Evolutionary conservation across 1,140 invertebrate species (phyloP).

Genomic region (Streblospio benedicti): DNA sequence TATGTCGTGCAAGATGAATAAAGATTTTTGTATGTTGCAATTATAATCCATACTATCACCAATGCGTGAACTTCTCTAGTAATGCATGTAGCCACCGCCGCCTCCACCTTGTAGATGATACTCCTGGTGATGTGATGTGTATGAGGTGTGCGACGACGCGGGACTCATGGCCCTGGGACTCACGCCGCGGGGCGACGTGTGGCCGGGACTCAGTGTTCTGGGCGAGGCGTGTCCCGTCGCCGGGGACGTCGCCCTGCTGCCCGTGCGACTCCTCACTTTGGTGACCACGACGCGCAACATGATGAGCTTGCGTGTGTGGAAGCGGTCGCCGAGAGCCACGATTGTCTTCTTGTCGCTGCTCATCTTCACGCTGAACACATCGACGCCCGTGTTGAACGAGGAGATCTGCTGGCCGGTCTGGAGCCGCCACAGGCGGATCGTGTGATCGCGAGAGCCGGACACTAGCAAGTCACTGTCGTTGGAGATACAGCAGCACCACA

Average conservation of each 20-base stretch:
- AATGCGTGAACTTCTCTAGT: no score
- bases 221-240: no score
- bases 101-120: no score
- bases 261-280: slow-evolving; percentile 32
- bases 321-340: slow-evolving; percentile 47
- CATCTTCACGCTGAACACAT: slow-evolving; percentile 44
- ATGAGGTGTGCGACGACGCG: no score
- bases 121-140: no score
- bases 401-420: slow-evolving; percentile 38
- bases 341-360: slow-evolving; percentile 43
- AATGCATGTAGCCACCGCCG: no score
- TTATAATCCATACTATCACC: no score
- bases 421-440: slow-evolving; percentile 44
- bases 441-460: slow-evolving; percentile 43
- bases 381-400: slow-evolving; percentile 40
- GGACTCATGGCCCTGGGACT: no score
- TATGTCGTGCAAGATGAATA: no score
- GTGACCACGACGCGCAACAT: slow-evolving; percentile 45
- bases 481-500: slow-evolving; percentile 42
- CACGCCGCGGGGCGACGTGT: no score
- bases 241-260: slow-evolving; percentile 17
- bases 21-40: no score
- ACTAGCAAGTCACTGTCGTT: slow-evolving; percentile 43
- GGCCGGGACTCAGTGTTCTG: no score
- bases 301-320: slow-evolving; percentile 42